A percentile compares a stretch with the other conserved stretches of the same genome.
phyloP scores from a whole-genome alignment of 2,888 invertebrate genomes.

The Tridacna gigas region DNA sequence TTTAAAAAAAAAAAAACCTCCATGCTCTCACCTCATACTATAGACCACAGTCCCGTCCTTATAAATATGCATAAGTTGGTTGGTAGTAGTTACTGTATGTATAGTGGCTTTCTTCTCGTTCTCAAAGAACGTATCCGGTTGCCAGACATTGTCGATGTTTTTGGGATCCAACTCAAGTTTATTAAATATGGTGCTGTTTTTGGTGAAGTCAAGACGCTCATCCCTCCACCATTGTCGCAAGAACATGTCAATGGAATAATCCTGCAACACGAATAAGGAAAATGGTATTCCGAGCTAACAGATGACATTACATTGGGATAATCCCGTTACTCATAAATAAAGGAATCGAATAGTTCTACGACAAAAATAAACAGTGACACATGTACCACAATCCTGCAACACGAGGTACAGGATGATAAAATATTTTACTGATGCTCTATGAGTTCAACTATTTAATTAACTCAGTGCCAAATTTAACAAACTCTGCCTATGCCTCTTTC shows the following conservation, averaged over 20 bases:
- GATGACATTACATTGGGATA: no score
- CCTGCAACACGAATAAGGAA: slow-evolving; percentile 2
- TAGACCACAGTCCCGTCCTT: slow-evolving; percentile 41
- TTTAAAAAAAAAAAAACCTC: no score
- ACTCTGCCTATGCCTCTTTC: no score
- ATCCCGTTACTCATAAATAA: no score
- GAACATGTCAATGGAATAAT: slow-evolving; percentile 39
- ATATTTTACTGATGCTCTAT: no score
- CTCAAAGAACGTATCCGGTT: slow-evolving; percentile 36
- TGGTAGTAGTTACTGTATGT: slow-evolving; percentile 37
- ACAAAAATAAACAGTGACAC: no score
- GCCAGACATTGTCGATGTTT: slow-evolving; percentile 42
- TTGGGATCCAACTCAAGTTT: slow-evolving; percentile 41
- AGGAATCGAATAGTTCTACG: no score
- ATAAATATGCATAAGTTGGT: slow-evolving; percentile 39
- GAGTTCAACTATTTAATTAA: no score
- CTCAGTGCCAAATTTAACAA: no score
- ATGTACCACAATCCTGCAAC: no score
- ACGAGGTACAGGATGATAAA: no score
- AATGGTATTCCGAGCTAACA: no score
- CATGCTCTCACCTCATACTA: slow-evolving; percentile 32
- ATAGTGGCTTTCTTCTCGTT: slow-evolving; percentile 36
- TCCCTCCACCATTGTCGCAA: slow-evolving; percentile 39
- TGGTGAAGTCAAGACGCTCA: slow-evolving; percentile 30
- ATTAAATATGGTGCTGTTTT: slow-evolving; percentile 17